Conservation (phyloP, 2,797 vertebrate species). For the Ceryle rudis region DNA sequence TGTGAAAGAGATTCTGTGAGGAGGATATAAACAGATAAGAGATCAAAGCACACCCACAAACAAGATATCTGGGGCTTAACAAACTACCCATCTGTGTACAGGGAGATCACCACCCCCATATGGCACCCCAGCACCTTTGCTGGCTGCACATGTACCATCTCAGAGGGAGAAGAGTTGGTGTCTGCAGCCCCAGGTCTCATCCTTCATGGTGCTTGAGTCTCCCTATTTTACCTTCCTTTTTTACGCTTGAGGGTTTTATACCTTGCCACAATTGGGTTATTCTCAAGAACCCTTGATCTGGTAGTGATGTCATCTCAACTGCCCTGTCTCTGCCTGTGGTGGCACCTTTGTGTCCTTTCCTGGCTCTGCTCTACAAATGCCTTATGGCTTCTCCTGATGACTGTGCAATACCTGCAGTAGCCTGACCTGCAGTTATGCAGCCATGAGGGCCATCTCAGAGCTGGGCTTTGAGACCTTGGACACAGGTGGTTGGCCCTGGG, state of each 20-base stretch:
- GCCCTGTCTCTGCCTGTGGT: not conserved
- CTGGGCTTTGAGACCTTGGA: not conserved
- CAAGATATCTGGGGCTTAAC: not conserved
- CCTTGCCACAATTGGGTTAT: not conserved
- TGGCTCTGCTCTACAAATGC: not conserved
- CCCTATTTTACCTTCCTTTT: not conserved
- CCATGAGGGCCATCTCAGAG: not conserved
- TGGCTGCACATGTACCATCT: not conserved
- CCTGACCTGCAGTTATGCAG: accelerated
- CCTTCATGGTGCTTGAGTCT: accelerated
- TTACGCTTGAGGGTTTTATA: not conserved
- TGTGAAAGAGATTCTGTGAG: not conserved
- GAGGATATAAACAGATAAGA: not conserved
- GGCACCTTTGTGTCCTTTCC: not conserved
- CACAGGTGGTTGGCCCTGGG: not conserved
- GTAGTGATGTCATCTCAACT: not conserved
- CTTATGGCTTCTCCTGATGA: not conserved
- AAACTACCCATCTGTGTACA: not conserved
- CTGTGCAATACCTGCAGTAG: not conserved
- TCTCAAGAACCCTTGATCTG: not conserved
- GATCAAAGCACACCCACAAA: not conserved
- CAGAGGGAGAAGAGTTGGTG: not conserved
- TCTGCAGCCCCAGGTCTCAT: not conserved
- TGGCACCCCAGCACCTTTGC: accelerated
- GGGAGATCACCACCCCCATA: not conserved